These are phyloP conservation scores for Tipula lateralis DNA, from an alignment of 2,888 invertebrate genomes.

Conservation along the genomic window DNA sequence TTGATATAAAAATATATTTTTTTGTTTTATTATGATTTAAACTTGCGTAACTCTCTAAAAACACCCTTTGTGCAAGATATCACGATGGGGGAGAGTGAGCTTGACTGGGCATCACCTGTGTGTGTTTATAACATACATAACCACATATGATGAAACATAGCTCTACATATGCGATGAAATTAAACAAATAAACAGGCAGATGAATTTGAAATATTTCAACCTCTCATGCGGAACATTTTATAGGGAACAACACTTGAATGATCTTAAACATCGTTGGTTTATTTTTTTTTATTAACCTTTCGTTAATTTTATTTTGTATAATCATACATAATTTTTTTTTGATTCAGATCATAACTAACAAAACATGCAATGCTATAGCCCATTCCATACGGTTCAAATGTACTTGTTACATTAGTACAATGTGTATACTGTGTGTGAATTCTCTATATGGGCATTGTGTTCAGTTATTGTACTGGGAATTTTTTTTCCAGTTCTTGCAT, in stretches of 20 bases:
- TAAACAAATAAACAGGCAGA: background rate
- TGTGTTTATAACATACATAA: background rate
- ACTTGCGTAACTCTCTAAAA: too few species aligned
- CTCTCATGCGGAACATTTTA: background rate
- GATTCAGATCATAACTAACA: background rate
- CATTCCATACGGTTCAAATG: background rate
- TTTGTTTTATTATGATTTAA: background rate
- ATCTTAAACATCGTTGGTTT: background rate
- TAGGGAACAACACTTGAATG: background rate
- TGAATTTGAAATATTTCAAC: background rate
- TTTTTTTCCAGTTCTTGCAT: background rate
- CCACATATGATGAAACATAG: background rate
- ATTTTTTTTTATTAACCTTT: background rate
- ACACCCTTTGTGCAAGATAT: too few species aligned
- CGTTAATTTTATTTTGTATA: background rate
- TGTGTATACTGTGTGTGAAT: background rate
- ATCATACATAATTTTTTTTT: background rate
- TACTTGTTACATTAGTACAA: background rate
- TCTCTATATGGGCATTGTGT: background rate
- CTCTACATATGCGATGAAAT: background rate
- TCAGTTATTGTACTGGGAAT: background rate
- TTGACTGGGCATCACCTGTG: background rate
- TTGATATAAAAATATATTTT: too few species aligned
- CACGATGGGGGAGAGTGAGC: too few species aligned
- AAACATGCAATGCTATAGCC: background rate